Base-by-base conservation (phyloP, 2,797 vertebrate genomes). In the Taenioides sp. region DNA sequence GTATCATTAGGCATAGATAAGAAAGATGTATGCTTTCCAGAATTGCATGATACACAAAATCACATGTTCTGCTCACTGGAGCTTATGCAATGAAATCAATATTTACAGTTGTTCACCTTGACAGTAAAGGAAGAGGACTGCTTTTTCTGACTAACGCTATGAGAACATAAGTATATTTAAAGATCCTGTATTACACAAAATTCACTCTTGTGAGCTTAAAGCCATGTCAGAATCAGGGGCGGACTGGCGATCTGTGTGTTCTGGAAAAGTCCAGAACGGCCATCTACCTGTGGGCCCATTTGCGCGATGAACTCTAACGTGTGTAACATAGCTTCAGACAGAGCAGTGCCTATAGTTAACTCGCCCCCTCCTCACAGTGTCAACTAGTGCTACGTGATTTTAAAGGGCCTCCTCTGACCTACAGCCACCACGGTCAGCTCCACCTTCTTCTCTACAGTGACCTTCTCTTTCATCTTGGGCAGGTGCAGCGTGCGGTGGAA, bases 401-500 rank as follows among this genome's bases (percentile, higher is more conserved):
- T 11, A 27, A 69, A 69, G 28, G 28, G 34, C 7, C 3, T 62
- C 31, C 22, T 18, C 86, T 90, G 70, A 97, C 96, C 95, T 84
- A 85, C 88, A 20, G 91, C 76, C 71, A 96, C 94, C 65, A 97
- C 96, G 0, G 67, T 92, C 0, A 98, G 85, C 34, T 95, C 91
- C 82, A 98, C 93, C 11, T 87, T 92, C 88, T 96, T 96, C 79
- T 90, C 92, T 75, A 96, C 89, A 0, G 76, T 87, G 81, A 94
- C 90, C 1, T 91, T 76, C 79, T 91, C 73, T 0, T 92, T 62
- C 0, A 82, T 72, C 40, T 52, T 6, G 0, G 84, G 50, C 3
- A 95, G 92, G 68, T 86, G 84, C 23, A 98, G 93, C 1, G 89
- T 95, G 52, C 96, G 94, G 54, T 92, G 88, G 65, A 97, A 92